Evolutionary conservation across 2,888 invertebrate species (phyloP).

Genomic region (Dasypolia templi): DNA sequence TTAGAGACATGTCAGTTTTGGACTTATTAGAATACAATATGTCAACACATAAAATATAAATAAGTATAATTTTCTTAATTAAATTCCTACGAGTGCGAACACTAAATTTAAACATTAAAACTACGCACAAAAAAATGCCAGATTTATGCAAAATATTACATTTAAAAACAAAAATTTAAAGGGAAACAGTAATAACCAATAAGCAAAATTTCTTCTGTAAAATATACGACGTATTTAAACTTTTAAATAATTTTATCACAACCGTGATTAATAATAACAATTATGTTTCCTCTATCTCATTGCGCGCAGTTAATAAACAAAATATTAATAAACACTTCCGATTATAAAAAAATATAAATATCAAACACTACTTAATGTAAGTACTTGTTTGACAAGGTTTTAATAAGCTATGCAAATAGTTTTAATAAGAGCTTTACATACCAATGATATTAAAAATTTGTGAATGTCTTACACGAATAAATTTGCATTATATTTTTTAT

Average conservation of each 20-base stretch:
- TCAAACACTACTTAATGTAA: slow-evolving; percentile 79
- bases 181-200: slow-evolving; percentile 2
- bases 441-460: slow-evolving; percentile 72
- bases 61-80: slow-evolving; percentile 58
- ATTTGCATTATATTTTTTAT: slow-evolving; percentile 69
- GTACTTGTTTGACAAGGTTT: slow-evolving; percentile 75
- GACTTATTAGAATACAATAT: slow-evolving; percentile 58
- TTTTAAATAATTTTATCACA: slow-evolving; percentile 12
- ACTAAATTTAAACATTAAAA: slow-evolving; percentile 66
- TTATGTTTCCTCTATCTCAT: slow-evolving; percentile 3
- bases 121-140: slow-evolving; percentile 18
- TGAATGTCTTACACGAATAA: slow-evolving; percentile 71
- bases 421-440: slow-evolving; percentile 54
- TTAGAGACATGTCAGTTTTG: slow-evolving; percentile 60
- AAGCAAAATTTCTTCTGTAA: neutral
- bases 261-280: slow-evolving; percentile 18
- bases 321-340: slow-evolving; percentile 42
- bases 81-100: slow-evolving; percentile 63
- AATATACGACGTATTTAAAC: neutral
- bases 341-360: slow-evolving; percentile 52
- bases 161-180: neutral
- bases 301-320: slow-evolving; percentile 36
- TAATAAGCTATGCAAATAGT: slow-evolving; percentile 64
- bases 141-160: slow-evolving; percentile 1
- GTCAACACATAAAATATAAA: slow-evolving; percentile 69